A percentile compares a stretch with the other conserved stretches of the same genome.
phyloP scores from a whole-genome alignment of 2,113 vertebrate species.

The Mus musculus region DNA sequence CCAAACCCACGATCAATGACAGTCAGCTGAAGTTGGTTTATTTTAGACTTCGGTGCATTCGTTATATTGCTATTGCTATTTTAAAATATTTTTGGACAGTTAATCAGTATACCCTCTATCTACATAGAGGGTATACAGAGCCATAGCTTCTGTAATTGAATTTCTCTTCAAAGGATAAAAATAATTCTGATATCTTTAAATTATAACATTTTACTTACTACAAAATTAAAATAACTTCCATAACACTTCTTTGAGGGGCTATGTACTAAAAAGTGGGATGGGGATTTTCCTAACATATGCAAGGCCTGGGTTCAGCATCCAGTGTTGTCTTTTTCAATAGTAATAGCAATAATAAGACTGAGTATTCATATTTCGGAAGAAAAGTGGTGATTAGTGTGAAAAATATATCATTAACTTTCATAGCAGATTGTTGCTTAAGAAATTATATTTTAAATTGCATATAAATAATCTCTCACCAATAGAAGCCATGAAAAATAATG shows the following conservation, averaged over 20 bases:
- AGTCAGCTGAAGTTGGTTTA: neutral
- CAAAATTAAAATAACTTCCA: slow-evolving; percentile 70
- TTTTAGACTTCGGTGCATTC: neutral
- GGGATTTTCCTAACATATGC: neutral
- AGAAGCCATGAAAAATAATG: slow-evolving; percentile 69
- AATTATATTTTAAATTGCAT: slow-evolving; percentile 74
- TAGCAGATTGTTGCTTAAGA: slow-evolving; percentile 81
- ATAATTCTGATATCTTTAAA: slow-evolving; percentile 75
- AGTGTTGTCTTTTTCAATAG: slow-evolving; percentile 69
- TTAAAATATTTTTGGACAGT: slow-evolving; percentile 53
- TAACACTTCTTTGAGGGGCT: slow-evolving; percentile 71
- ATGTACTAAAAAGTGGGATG: fast-evolving
- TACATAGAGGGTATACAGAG: no score
- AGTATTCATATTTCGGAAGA: slow-evolving; percentile 75
- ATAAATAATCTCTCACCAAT: slow-evolving; percentile 74
- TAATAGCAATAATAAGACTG: slow-evolving; percentile 64
- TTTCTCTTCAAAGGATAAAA: slow-evolving; percentile 77
- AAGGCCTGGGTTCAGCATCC: neutral
- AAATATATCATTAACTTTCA: slow-evolving; percentile 72
- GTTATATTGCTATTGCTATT: neutral
- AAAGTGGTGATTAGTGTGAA: slow-evolving; percentile 78
- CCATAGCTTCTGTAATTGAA: slow-evolving; percentile 56
- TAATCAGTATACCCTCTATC: slow-evolving; percentile 60
- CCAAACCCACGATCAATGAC: neutral
- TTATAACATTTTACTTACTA: slow-evolving; percentile 69